Conservation (phyloP, 1,140 invertebrate genomes). For the Brachionus plicatilis region DNA sequence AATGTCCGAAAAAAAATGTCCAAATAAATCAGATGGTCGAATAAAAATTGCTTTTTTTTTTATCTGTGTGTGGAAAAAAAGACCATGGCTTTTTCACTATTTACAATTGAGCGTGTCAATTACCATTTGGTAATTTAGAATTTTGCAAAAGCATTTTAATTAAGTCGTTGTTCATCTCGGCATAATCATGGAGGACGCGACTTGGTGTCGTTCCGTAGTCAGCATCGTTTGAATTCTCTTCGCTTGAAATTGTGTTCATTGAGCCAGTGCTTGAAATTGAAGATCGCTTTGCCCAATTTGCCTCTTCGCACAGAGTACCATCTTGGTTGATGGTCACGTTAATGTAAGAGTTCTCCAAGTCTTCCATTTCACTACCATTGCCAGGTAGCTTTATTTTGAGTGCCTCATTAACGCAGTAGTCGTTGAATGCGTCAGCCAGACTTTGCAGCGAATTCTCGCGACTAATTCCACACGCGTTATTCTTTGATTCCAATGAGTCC, state of each 20-base stretch:
- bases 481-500: neutral
- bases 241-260: neutral
- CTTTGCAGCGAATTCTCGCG: neutral
- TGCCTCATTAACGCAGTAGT: neutral
- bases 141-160: conserved; percentile 13
- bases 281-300: conserved; percentile 26
- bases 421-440: neutral
- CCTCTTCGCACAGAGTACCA: neutral
- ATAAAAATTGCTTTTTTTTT: neutral
- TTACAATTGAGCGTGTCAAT: neutral
- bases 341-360: neutral
- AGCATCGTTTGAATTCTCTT: conserved; percentile 15
- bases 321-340: neutral
- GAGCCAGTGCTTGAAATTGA: conserved; percentile 18
- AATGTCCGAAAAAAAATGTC: neutral
- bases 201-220: neutral
- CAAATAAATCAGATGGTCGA: neutral
- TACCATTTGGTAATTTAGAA: conserved; percentile 19
- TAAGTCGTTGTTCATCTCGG: neutral
- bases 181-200: neutral
- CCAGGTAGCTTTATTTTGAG: neutral
- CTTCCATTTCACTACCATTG: neutral
- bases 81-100: neutral
- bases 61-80: neutral
- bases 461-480: neutral